Percentiles rank a stretch among this genome's conserved stretches.
phyloP scores from a whole-genome alignment of 2,888 invertebrate genomes.

The Clunio marinus region DNA sequence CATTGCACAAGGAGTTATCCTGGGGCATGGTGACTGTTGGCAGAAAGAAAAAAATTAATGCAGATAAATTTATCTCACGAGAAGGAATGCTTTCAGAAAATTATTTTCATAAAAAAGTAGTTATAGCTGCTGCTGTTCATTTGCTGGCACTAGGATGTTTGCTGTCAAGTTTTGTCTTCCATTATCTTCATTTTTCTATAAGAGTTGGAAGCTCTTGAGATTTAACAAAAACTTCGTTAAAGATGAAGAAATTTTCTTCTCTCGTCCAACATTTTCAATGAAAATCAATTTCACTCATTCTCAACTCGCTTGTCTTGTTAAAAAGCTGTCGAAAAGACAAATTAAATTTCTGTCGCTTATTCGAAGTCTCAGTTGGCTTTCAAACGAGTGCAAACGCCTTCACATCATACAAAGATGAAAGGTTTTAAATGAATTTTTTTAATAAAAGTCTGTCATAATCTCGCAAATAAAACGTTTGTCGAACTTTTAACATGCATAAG shows the following conservation, averaged over 20 bases:
- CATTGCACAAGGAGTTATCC: neutral
- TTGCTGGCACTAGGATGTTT: constrained; percentile 12
- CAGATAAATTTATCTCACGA: constrained; percentile 7
- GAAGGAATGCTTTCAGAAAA: neutral
- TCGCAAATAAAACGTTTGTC: too few species aligned
- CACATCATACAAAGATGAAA: too few species aligned
- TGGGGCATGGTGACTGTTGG: neutral
- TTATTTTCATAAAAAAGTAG: too few species aligned
- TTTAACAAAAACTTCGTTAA: neutral
- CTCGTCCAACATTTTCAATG: neutral
- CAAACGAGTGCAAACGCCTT: neutral
- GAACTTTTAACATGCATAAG: too few species aligned
- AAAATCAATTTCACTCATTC: constrained; percentile 13
- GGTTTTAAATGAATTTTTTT: too few species aligned
- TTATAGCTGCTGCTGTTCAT: constrained; percentile 10
- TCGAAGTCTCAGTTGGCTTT: neutral
- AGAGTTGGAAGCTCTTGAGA: neutral
- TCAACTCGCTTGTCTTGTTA: neutral
- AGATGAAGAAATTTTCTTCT: neutral
- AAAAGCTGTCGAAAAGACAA: constrained; percentile 20
- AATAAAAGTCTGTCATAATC: too few species aligned
- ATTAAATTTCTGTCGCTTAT: constrained; percentile 8
- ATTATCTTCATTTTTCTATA: neutral
- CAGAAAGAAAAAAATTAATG: constrained; percentile 9
- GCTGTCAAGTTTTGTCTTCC: neutral